phyloP scores from a whole-genome alignment of 2,113 vertebrate genomes.

The Vidua chalybeata region DNA sequence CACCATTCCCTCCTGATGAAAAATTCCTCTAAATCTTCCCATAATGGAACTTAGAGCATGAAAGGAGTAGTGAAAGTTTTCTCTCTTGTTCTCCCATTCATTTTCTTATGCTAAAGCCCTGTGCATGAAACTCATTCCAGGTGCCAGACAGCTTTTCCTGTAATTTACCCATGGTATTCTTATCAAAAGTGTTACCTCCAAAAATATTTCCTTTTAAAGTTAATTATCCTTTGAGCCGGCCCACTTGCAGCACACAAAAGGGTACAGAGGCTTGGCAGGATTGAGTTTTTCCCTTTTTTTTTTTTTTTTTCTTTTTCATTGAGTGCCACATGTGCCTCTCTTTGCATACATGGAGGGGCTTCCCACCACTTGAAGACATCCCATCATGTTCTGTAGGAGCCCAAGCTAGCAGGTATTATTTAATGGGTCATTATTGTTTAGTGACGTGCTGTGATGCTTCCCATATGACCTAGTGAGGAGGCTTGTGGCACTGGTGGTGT shows the following conservation, averaged over 20 bases:
- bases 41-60: neutral
- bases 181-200: constrained; percentile 39
- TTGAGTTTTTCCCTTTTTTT: neutral
- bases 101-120: neutral
- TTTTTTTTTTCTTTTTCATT: neutral
- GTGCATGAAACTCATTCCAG: neutral
- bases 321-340: neutral
- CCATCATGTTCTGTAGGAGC: neutral
- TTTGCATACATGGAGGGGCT: neutral
- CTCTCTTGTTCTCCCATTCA: neutral
- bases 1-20: neutral
- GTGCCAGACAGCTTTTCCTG: constrained; percentile 38
- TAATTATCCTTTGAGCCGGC: neutral
- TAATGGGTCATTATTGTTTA: neutral
- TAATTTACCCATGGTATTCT: constrained; percentile 15
- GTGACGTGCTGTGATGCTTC: neutral
- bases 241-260: neutral
- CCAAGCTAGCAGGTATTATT: constrained; percentile 2
- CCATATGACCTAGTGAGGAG: neutral
- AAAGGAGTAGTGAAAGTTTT: neutral
- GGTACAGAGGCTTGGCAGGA: neutral
- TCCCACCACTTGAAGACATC: constrained; percentile 38
- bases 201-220: constrained; percentile 36
- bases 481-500: neutral
- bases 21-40: constrained; percentile 48